Conservation (phyloP, 2,113 vertebrate species). For the Delphinus delphis region DNA sequence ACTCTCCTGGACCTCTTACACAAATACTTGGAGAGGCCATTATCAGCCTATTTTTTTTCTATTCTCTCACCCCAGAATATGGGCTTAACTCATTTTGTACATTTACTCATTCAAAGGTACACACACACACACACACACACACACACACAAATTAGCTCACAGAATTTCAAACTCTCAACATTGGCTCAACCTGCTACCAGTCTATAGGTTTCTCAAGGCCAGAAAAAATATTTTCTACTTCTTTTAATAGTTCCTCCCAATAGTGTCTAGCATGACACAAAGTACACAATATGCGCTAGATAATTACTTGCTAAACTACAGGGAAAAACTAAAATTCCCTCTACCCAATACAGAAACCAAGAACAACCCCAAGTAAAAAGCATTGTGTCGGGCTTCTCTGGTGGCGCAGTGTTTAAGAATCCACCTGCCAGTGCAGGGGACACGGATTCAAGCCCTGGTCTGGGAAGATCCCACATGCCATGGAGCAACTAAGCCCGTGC, state of each 20-base stretch:
- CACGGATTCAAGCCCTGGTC: no score
- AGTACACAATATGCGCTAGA: neutral
- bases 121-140: neutral
- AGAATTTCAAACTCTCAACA: conserved; percentile 32
- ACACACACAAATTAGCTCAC: neutral
- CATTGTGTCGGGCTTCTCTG: neutral
- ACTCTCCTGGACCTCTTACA: neutral
- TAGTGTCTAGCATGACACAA: conserved; percentile 38
- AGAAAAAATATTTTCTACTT: conserved; percentile 24
- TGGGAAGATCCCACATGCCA: no score
- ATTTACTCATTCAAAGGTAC: conserved; percentile 19
- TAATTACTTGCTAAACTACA: conserved; percentile 35
- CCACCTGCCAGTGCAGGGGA: no score
- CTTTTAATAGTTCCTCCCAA: neutral
- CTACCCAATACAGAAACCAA: neutral
- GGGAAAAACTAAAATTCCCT: conserved; percentile 27
- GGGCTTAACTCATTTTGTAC: conserved; percentile 17
- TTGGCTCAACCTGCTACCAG: neutral
- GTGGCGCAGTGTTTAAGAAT: no score
- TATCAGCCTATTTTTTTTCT: conserved; percentile 10
- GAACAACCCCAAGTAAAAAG: neutral
- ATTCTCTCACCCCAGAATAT: conserved; percentile 29
- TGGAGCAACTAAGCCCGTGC: no score
- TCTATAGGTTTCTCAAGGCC: neutral
- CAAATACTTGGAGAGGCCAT: conserved; percentile 30